A percentile compares a stretch with the other conserved stretches of the same genome.
These are phyloP conservation scores for Pimpla rufipes DNA, from an alignment of 2,888 invertebrate species.

Conservation along the genomic window DNA sequence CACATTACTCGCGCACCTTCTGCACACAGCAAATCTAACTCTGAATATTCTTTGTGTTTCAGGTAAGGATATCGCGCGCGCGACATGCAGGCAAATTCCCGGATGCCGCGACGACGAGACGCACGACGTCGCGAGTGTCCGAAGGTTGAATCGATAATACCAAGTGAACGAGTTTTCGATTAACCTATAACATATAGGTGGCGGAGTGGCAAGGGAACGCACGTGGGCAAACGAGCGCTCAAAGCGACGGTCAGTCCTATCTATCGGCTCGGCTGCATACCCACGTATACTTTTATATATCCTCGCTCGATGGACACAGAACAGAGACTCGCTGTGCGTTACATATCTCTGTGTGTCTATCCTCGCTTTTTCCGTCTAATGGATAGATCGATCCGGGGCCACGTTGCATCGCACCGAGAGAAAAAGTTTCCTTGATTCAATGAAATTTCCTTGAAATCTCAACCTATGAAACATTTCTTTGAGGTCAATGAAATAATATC, in stretches of 20 bases:
- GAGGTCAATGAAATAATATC: too few relatives aligned
- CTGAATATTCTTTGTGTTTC: conserved; percentile 46
- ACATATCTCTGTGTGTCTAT: not conserved
- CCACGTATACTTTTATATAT: conserved; percentile 62
- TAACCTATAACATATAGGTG: conserved; percentile 48
- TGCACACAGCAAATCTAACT: not conserved
- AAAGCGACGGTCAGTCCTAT: conserved; percentile 46
- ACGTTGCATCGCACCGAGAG: too few relatives aligned
- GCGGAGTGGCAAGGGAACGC: conserved; percentile 63
- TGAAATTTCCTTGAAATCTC: too few relatives aligned
- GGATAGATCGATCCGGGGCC: conserved; percentile 46
- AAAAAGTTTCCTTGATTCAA: too few relatives aligned
- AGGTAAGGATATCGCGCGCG: conserved; percentile 52
- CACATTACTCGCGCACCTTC: not conserved
- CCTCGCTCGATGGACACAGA: conserved; percentile 57
- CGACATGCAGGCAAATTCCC: conserved; percentile 29
- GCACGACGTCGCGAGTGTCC: conserved; percentile 42
- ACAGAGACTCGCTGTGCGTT: conserved; percentile 42
- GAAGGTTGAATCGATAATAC: conserved; percentile 59
- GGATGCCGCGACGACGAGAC: conserved; percentile 38
- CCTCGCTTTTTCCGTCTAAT: conserved; percentile 31
- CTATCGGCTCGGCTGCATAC: conserved; percentile 47
- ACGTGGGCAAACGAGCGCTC: conserved; percentile 65
- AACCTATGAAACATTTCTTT: too few relatives aligned
- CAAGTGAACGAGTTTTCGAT: conserved; percentile 64